phyloP scores from a whole-genome alignment of 2,113 vertebrate genomes.

The Chaetorhynchus papuensis region DNA sequence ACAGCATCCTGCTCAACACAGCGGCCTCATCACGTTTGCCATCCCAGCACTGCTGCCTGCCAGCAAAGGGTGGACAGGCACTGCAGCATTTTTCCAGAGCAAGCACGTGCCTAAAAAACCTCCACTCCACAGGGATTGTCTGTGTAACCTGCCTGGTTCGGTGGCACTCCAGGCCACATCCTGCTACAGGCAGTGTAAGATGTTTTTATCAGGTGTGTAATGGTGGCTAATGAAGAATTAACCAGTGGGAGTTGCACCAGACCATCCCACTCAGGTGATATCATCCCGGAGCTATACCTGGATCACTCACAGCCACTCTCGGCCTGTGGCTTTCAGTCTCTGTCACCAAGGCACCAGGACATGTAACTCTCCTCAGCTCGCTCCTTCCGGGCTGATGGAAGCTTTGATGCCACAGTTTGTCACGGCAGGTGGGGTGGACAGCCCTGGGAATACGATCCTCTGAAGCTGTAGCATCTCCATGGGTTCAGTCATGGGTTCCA shows the following conservation, averaged over 20 bases:
- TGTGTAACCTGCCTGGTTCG: background rate
- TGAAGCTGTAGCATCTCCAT: background rate
- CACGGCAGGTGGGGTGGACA: background rate
- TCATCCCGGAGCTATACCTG: background rate
- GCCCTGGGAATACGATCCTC: background rate
- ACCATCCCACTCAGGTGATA: background rate
- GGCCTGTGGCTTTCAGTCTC: background rate
- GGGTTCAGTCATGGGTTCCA: background rate
- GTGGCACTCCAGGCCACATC: slow-evolving; percentile 20
- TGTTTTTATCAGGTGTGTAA: slow-evolving; percentile 31
- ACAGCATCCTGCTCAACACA: background rate
- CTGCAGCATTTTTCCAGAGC: background rate
- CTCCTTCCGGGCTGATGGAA: background rate
- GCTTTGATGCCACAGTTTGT: background rate
- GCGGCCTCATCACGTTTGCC: background rate
- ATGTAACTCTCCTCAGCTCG: background rate
- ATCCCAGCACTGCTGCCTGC: background rate
- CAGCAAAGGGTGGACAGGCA: background rate
- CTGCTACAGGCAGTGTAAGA: background rate
- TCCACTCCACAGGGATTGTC: background rate
- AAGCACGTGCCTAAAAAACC: background rate
- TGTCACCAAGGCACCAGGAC: background rate
- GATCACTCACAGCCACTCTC: background rate
- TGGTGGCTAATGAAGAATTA: slow-evolving; percentile 41
- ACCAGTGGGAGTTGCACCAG: slow-evolving; percentile 30